Evolutionary conservation across 1,140 invertebrate species (phyloP).

Genomic region (Aricia agestis): DNA sequence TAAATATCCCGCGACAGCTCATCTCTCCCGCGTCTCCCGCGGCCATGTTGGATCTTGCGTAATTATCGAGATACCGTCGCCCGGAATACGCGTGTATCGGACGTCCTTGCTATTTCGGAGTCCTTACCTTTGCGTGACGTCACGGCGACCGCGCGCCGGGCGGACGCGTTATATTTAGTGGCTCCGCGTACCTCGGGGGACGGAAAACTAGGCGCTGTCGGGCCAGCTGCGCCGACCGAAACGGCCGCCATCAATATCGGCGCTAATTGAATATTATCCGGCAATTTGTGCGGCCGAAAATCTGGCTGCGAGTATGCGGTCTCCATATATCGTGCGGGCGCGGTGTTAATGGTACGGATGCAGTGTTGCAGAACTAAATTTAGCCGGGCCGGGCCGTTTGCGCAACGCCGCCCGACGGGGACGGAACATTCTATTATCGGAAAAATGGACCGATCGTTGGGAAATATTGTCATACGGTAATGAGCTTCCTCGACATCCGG

Average conservation of each 20-base stretch:
- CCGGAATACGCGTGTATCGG: conserved; percentile 39
- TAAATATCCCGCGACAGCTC: conserved; percentile 73
- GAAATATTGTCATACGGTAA: conserved; percentile 45
- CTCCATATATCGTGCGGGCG: conserved; percentile 60
- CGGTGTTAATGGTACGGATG: conserved; percentile 62
- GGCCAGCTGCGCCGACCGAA: conserved; percentile 67
- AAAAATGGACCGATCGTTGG: conserved; percentile 57
- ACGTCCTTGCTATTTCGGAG: conserved; percentile 74
- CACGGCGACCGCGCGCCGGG: conserved; percentile 54
- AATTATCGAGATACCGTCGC: conserved; percentile 53
- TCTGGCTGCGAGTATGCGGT: conserved; percentile 67
- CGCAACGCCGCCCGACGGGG: conserved; percentile 59
- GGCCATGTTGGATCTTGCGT: conserved; percentile 63
- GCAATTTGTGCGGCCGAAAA: conserved; percentile 72
- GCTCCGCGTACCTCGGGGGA: conserved; percentile 42
- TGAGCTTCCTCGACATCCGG: conserved; percentile 18
- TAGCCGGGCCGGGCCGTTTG: conserved; percentile 63
- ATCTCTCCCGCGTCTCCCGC: conserved; percentile 66
- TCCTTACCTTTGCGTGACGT: conserved; percentile 45
- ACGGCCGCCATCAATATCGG: conserved; percentile 67
- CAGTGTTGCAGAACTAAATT: conserved; percentile 72
- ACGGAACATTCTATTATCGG: conserved; percentile 66
- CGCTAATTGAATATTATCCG: conserved; percentile 74
- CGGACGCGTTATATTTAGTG: not conserved
- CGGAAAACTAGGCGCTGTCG: conserved; percentile 68